Evolutionary conservation across 2,113 vertebrate species (phyloP), one percentile per base, ranked within the genome.

Genomic region (Cnemophilus loriae): DNA sequence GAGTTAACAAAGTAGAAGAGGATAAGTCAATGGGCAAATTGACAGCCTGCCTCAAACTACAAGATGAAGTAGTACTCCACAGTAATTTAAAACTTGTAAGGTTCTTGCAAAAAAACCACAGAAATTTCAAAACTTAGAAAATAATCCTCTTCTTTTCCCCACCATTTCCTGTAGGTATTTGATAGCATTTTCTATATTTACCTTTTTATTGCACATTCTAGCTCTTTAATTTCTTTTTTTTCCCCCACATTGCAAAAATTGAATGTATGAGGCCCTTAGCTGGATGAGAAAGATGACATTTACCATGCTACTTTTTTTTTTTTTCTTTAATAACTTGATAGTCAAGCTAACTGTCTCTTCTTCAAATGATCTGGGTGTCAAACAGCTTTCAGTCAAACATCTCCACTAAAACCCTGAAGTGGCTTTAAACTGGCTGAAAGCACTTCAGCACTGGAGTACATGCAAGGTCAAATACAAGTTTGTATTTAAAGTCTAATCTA

Each of bases 401-500:
- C 60, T 63, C 63, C 73, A 89, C 68, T 86, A 90, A 93, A 93
- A 84, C 52, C 80, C 64, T 90, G 76, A 95, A 93, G 80, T 84
- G 83, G 79, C 63, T 95, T 95, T 93, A 93, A 80, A 95, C 79
- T 86, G 65, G 35, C 65, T 91, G 79, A 87, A 94, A 91, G 75
- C 90, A 85, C 85, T 96, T 79, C 88, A 93, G 55, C 53, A 86
- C 47, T 77, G 35, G 39, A 90, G 35, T 59, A 93, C 46, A 81
- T 14, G 20, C 80, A 89, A 92, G 89, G 89, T 95, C 68, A 96
- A 95, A 95, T 16, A 17, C 63, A 89, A 92, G 86, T 93, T 81
- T 86, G 64, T 59, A 95, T 90, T 92, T 73, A 20, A 95, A 90
- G 55, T 70, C 63, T 96, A 84, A 96, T 90, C 92, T 95, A 86